phyloP scores from a whole-genome alignment of 2,113 vertebrate species.

The Etheostoma cragini region DNA sequence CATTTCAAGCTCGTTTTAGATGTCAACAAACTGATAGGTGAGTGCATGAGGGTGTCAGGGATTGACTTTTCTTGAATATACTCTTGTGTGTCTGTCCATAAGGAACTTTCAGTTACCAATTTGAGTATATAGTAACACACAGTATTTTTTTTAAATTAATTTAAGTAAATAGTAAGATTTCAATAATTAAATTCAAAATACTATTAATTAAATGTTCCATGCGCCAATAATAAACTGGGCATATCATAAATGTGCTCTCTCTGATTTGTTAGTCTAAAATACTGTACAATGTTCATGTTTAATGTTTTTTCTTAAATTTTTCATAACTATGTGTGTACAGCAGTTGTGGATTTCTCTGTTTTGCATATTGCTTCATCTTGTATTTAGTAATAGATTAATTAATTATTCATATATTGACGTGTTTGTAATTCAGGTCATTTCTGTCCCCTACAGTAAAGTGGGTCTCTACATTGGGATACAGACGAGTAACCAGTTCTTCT shows the following conservation, averaged over 20 bases:
- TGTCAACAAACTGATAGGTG: background rate
- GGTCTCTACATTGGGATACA: background rate
- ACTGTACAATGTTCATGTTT: background rate
- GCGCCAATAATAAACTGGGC: background rate
- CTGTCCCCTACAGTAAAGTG: background rate
- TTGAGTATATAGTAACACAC: background rate
- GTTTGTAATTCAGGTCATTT: background rate
- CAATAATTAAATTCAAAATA: background rate
- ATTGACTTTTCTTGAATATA: background rate
- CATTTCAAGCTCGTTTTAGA: background rate
- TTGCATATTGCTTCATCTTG: background rate
- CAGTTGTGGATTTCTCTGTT: background rate
- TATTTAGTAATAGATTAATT: background rate
- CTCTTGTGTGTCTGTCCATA: background rate
- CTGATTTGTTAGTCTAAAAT: background rate
- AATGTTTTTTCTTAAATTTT: background rate
- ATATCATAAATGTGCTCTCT: no score
- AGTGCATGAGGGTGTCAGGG: background rate
- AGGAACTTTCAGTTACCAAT: background rate
- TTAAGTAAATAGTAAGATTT: background rate
- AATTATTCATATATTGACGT: background rate
- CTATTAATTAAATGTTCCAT: background rate
- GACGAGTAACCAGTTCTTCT: background rate
- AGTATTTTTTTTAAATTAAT: background rate
- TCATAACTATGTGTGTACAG: background rate